phyloP scores from a whole-genome alignment of 2,888 invertebrate genomes.

The Dioctria rufipes region DNA sequence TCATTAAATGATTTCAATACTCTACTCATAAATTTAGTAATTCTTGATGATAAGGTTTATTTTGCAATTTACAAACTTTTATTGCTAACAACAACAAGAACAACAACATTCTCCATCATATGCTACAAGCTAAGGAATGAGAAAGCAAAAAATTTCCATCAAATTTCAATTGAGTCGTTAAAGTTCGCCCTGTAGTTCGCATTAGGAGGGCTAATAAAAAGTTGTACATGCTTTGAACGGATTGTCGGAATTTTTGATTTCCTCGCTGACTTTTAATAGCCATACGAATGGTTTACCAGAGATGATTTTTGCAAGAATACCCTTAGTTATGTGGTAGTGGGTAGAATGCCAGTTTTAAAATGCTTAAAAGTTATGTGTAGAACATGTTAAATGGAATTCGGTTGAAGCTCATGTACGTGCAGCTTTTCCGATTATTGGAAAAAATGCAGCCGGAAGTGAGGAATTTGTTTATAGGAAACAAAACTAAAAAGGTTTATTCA shows the following conservation, averaged over 20 bases:
- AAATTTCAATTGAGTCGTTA: too few relatives aligned
- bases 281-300: too few relatives aligned
- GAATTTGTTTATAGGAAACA: neutral
- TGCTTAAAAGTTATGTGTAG: neutral
- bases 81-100: too few relatives aligned
- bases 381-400: constrained; percentile 1
- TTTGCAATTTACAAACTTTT: too few relatives aligned
- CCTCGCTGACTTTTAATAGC: neutral
- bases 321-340: neutral
- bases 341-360: neutral
- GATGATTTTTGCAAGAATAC: neutral
- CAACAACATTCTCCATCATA: too few relatives aligned
- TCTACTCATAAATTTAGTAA: too few relatives aligned
- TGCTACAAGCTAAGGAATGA: too few relatives aligned
- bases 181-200: too few relatives aligned
- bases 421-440: constrained; percentile 1
- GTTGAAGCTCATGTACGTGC: neutral
- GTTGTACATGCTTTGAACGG: neutral
- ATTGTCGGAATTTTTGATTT: neutral
- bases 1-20: too few relatives aligned
- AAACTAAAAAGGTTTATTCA: neutral
- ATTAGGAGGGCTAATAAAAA: neutral
- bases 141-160: too few relatives aligned
- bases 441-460: neutral
- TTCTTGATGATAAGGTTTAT: too few relatives aligned